Percentiles rank a stretch among this genome's conserved stretches.
Evolutionary conservation across 92 coral and sea anemone species (phyloP).

Genomic region (Anthopleura xanthogrammica): DNA sequence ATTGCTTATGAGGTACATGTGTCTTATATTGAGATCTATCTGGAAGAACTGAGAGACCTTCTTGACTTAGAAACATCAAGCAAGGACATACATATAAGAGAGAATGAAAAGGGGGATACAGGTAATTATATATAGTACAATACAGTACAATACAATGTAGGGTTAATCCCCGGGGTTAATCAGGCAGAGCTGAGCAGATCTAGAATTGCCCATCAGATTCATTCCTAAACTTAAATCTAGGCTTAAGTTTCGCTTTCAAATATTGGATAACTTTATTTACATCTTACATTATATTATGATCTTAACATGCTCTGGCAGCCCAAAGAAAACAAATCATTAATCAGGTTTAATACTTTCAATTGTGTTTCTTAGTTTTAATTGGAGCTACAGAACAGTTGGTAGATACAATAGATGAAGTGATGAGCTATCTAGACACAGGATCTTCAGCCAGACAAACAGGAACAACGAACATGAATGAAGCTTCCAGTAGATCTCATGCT

Average conservation of each 20-base stretch:
- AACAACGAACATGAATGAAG: constrained; percentile 95
- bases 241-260: too few species aligned
- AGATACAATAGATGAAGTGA: constrained; percentile 82
- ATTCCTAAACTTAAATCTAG: too few species aligned
- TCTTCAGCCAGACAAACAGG: constrained; percentile 93
- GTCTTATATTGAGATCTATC: constrained; percentile 90
- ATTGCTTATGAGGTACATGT: constrained; percentile 71
- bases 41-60: constrained; percentile 90
- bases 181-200: too few species aligned
- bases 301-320: too few species aligned
- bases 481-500: constrained; percentile 97
- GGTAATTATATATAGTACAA: constrained; percentile 33
- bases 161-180: too few species aligned
- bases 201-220: too few species aligned
- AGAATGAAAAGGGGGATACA: constrained; percentile 92
- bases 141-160: too few species aligned
- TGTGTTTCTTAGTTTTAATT: constrained; percentile 56
- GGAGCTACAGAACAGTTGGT: constrained; percentile 96
- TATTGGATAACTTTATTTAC: too few species aligned
- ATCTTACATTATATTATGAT: too few species aligned
- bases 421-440: constrained; percentile 93
- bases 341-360: neutral
- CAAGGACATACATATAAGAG: constrained; percentile 91
- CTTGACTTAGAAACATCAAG: constrained; percentile 86
- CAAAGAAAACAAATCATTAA: too few species aligned